Percentiles rank a stretch among this genome's conserved stretches.
Conservation (phyloP, 2,797 vertebrate species). For the Sparidentex hasta region DNA sequence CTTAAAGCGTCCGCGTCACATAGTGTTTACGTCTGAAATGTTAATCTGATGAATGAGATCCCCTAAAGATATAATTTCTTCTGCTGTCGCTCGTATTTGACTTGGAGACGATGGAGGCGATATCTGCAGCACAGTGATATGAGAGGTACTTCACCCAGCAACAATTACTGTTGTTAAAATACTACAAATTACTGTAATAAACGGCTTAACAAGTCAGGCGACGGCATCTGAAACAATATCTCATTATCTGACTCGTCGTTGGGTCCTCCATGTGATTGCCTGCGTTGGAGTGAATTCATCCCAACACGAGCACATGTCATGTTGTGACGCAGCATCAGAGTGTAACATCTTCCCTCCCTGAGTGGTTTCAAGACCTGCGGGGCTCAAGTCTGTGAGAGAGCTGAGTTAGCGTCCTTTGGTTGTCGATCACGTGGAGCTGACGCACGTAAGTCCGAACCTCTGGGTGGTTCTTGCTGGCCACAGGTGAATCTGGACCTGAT, state of each 20-base stretch:
- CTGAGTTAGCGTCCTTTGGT: conserved; percentile 97
- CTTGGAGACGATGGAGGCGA: conserved; percentile 44
- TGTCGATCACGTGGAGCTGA: conserved; percentile 97
- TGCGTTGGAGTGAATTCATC: conserved; percentile 47
- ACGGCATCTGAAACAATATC: conserved; percentile 57
- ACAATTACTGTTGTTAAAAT: conserved; percentile 65
- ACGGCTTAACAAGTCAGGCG: conserved; percentile 56
- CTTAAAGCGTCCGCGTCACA: conserved; percentile 57
- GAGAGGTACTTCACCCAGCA: conserved; percentile 62
- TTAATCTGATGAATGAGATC: conserved; percentile 52
- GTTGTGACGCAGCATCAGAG: conserved; percentile 82
- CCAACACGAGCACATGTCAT: conserved; percentile 66
- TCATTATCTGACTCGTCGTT: conserved; percentile 53
- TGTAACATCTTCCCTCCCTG: conserved; percentile 58
- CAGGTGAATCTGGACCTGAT: conserved; percentile 91
- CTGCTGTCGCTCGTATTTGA: conserved; percentile 40
- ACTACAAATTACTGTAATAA: conserved; percentile 65
- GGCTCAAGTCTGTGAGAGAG: conserved; percentile 96
- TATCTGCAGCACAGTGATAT: conserved; percentile 56
- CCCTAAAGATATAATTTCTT: conserved; percentile 37
- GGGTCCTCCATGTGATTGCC: conserved; percentile 55
- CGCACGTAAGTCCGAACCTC: conserved; percentile 94
- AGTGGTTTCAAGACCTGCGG: conserved; percentile 89
- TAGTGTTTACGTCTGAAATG: conserved; percentile 57
- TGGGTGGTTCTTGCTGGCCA: conserved; percentile 94